These are phyloP conservation scores for Agapostemon virescens DNA, from an alignment of 2,888 invertebrate species.

Conservation along the genomic window DNA sequence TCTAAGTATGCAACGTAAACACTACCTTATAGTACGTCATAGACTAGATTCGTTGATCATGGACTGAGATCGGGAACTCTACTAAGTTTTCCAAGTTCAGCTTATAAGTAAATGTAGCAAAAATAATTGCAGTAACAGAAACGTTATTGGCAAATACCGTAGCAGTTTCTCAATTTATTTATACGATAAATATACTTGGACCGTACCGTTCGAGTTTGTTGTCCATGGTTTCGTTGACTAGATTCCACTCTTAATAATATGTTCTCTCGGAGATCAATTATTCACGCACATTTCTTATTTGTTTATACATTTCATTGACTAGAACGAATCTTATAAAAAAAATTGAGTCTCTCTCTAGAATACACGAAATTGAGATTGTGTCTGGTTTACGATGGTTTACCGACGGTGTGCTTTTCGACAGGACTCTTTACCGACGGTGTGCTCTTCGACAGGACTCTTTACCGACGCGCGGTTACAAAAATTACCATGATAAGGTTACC, in stretches of 20 bases:
- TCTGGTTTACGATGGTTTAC: too few relatives aligned
- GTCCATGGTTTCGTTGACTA: conserved; percentile 73
- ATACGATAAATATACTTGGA: background rate
- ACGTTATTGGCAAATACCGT: background rate
- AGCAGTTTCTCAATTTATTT: background rate
- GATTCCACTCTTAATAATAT: conserved; percentile 72
- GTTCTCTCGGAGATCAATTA: conserved; percentile 42
- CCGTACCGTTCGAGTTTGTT: conserved; percentile 71
- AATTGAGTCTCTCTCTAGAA: background rate
- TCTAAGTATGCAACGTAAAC: background rate
- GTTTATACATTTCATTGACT: conserved; percentile 1
- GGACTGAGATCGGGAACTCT: conserved; percentile 69
- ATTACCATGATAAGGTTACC: background rate
- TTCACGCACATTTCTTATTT: conserved; percentile 13
- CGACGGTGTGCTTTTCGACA: background rate
- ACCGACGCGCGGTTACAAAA: background rate
- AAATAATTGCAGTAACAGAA: background rate
- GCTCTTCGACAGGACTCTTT: conserved; percentile 1
- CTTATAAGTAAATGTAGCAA: conserved; percentile 1
- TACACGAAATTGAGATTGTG: background rate
- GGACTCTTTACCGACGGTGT: conserved; percentile 4
- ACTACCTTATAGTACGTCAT: conserved; percentile 5
- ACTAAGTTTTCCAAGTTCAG: conserved; percentile 51
- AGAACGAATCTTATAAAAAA: conserved; percentile 9
- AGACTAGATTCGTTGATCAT: conserved; percentile 59